Conservation (phyloP, 35 echinoderm and acorn worm genomes). For the Apostichopus japonicus region DNA sequence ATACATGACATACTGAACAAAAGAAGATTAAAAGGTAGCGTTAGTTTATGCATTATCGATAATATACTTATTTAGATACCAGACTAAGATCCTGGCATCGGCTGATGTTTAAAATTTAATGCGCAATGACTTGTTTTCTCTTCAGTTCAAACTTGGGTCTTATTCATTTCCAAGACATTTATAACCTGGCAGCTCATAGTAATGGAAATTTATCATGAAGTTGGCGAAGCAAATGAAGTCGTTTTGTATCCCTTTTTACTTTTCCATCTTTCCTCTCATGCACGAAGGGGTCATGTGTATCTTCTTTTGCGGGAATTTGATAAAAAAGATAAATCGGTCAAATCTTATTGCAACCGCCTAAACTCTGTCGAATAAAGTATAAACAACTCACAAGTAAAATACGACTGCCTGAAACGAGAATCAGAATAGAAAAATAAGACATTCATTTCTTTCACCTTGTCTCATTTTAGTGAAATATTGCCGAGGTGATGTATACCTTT, state of each 20-base stretch:
- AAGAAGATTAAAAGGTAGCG: no score
- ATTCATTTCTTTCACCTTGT: neutral
- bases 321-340: neutral
- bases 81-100: neutral
- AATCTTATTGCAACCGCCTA: neutral
- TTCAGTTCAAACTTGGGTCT: neutral
- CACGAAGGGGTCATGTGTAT: neutral
- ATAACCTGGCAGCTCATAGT: neutral
- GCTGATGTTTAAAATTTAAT: neutral
- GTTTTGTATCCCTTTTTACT: neutral
- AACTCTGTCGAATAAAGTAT: neutral
- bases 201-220: neutral
- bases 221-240: neutral
- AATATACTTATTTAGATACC: no score
- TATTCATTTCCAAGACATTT: neutral
- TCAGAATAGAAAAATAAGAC: neutral
- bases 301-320: neutral
- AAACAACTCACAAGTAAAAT: constrained; percentile 20
- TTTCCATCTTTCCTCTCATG: neutral
- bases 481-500: neutral
- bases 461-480: neutral
- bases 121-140: neutral
- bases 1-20: no score
- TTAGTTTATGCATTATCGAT: no score
- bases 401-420: neutral